Evolutionary conservation across 2,888 invertebrate species (phyloP).

Genomic region (Dichetophora obliterata): DNA sequence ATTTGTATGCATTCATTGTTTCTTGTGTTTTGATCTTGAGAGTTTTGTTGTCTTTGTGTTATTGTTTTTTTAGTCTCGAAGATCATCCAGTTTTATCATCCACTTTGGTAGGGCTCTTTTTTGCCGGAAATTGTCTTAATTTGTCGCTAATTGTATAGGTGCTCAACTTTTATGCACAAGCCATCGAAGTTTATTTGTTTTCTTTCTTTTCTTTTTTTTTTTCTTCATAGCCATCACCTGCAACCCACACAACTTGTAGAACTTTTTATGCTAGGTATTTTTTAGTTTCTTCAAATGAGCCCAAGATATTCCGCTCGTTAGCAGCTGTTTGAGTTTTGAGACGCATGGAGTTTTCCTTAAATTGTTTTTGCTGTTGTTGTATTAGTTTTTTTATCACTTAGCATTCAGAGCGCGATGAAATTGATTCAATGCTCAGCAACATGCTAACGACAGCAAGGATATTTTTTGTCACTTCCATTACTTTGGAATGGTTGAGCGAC

Average conservation of each 20-base stretch:
- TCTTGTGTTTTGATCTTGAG: constrained; percentile 13
- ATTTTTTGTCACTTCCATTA: background rate
- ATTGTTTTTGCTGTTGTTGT: background rate
- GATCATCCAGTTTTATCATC: constrained; percentile 46
- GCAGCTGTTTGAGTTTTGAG: background rate
- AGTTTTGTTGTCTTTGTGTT: constrained; percentile 18
- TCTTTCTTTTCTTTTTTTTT: too few species aligned
- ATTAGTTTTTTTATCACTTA: background rate
- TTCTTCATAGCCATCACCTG: background rate
- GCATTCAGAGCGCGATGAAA: constrained; percentile 4
- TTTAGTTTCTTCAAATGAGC: too few species aligned
- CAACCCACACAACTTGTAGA: background rate
- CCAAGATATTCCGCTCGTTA: background rate
- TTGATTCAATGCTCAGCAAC: background rate
- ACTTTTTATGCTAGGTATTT: background rate
- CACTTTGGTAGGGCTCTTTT: constrained; percentile 4
- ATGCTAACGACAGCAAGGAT: too few species aligned
- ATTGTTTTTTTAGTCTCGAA: constrained; percentile 26
- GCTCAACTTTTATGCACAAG: constrained; percentile 48
- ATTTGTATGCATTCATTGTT: constrained; percentile 48
- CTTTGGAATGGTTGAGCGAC: too few species aligned
- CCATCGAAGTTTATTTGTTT: constrained; percentile 33
- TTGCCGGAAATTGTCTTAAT: constrained; percentile 26
- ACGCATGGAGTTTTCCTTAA: background rate
- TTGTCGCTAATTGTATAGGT: constrained; percentile 50